Evolutionary conservation across 1,140 invertebrate genomes (phyloP).

Genomic region (Wasmannia auropunctata): DNA sequence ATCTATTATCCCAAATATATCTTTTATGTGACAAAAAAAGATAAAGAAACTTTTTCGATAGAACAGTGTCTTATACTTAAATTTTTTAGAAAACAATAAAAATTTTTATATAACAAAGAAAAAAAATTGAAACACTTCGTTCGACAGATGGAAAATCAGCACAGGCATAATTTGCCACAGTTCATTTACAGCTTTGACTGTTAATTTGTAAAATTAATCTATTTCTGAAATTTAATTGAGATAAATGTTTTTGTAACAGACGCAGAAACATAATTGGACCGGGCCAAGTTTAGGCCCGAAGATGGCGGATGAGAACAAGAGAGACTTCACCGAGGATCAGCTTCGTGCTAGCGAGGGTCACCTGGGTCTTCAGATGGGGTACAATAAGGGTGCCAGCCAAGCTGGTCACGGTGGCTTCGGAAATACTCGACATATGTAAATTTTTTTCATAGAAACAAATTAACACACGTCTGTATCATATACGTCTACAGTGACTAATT

Average conservation of each 20-base stretch:
- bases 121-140: background rate
- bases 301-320: conserved; percentile 97
- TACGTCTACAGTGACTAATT: conserved; percentile 2
- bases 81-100: background rate
- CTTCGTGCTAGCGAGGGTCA: conserved; percentile 95
- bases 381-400: conserved; percentile 96
- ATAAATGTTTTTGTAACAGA: conserved; percentile 85
- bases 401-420: conserved; percentile 95
- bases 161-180: background rate
- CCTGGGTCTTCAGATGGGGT: conserved; percentile 98
- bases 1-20: background rate
- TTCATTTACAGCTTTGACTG: background rate
- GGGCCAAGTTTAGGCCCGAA: conserved; percentile 96
- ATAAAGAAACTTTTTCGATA: background rate
- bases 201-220: too few species aligned
- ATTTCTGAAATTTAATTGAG: conserved; percentile 30
- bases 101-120: background rate
- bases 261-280: conserved; percentile 96
- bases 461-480: background rate
- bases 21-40: background rate
- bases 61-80: background rate
- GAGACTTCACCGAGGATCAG: conserved; percentile 97
- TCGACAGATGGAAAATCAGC: background rate
- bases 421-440: conserved; percentile 97
- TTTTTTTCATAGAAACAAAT: conserved; percentile 45